Percentiles rank a stretch among this genome's conserved stretches.
Evolutionary conservation across 2,797 vertebrate species (phyloP).

Genomic region (Hirundo rustica): DNA sequence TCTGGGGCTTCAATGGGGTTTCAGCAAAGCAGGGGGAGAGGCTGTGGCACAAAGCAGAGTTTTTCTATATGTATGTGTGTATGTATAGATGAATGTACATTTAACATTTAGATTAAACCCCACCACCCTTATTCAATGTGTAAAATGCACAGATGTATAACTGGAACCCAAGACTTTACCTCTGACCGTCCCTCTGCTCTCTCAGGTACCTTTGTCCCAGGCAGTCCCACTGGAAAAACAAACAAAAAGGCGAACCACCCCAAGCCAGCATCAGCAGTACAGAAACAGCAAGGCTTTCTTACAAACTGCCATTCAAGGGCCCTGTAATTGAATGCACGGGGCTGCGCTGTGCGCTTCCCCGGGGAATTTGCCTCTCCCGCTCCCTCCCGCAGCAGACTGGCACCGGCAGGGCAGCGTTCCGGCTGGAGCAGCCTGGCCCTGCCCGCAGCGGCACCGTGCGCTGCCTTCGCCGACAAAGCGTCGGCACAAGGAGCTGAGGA

Average conservation of each 20-base stretch:
- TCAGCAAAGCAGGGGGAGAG: background rate
- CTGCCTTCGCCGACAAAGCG: background rate
- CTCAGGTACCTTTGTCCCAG: background rate
- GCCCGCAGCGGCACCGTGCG: rapidly evolving
- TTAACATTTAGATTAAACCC: background rate
- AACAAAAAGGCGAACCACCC: background rate
- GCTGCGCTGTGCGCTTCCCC: background rate
- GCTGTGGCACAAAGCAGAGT: background rate
- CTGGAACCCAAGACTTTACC: background rate
- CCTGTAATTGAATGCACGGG: background rate
- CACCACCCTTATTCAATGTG: background rate
- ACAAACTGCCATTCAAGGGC: background rate
- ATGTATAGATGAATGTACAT: rapidly evolving
- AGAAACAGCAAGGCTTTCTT: background rate
- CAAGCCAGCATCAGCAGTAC: background rate
- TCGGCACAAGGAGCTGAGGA: background rate
- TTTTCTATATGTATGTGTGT: background rate
- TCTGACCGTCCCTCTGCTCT: background rate
- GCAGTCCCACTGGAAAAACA: background rate
- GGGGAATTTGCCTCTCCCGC: background rate
- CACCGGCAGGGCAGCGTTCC: background rate
- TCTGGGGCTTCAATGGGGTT: background rate
- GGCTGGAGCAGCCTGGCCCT: background rate
- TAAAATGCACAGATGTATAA: background rate
- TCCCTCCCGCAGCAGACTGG: background rate